Evolutionary conservation across 2,113 vertebrate genomes (phyloP).

Genomic region (Seriola rivoliana): DNA sequence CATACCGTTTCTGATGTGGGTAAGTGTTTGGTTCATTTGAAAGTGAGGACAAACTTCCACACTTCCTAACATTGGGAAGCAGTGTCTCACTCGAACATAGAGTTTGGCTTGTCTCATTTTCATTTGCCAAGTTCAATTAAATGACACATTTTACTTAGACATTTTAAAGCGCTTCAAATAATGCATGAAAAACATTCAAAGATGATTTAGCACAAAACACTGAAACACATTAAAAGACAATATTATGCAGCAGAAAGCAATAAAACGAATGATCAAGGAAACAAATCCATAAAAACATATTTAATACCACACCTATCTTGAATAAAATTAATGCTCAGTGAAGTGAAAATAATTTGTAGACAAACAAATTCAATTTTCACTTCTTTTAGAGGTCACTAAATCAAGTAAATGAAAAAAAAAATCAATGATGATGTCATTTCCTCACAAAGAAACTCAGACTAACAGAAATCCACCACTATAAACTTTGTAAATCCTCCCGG

Average conservation of each 20-base stretch:
- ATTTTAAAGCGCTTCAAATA: not conserved
- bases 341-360: not conserved
- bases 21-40: not conserved
- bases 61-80: too few relatives aligned
- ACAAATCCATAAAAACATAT: not conserved
- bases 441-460: slow-evolving; percentile 34
- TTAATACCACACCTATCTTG: not conserved
- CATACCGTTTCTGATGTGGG: not conserved
- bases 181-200: not conserved
- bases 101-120: not conserved
- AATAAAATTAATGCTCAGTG: not conserved
- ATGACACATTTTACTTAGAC: not conserved
- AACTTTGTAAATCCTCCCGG: slow-evolving; percentile 56
- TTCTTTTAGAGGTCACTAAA: slow-evolving; percentile 8
- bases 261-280: not conserved
- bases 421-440: slow-evolving; percentile 37
- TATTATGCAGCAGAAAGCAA: not conserved
- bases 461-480: slow-evolving; percentile 1
- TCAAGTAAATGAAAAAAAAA: not conserved
- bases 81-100: too few relatives aligned
- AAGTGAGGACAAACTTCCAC: not conserved
- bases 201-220: not conserved
- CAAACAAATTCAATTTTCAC: not conserved
- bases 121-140: not conserved
- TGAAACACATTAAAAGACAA: not conserved